Evolutionary conservation across 2,888 invertebrate species (phyloP).

Genomic region (Eupeodes latifasciatus): DNA sequence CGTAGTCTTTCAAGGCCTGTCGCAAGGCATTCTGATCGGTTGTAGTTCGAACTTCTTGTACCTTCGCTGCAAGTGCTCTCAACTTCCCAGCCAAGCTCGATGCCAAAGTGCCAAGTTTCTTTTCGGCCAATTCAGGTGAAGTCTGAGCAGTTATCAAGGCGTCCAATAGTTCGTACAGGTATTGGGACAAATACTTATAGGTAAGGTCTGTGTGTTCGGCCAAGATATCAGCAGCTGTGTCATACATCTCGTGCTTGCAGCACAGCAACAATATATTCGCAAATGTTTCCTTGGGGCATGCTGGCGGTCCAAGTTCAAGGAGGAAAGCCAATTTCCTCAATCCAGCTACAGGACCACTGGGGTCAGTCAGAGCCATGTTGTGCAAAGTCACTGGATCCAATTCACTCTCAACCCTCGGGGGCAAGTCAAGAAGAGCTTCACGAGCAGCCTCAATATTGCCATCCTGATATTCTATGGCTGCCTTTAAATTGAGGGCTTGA

Average conservation of each 20-base stretch:
- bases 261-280: conserved; percentile 97
- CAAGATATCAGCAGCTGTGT: conserved; percentile 98
- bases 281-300: conserved; percentile 98
- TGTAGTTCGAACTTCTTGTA: conserved; percentile 95
- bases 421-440: conserved; percentile 95
- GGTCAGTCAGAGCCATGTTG: conserved; percentile 96
- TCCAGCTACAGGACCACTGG: conserved; percentile 96
- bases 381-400: conserved; percentile 98
- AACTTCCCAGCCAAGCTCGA: conserved; percentile 95
- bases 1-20: conserved; percentile 94
- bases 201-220: conserved; percentile 99
- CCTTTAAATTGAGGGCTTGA: conserved; percentile 99
- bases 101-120: conserved; percentile 97
- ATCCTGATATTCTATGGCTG: conserved; percentile 98
- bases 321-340: conserved; percentile 94
- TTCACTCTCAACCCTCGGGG: conserved; percentile 97
- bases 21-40: conserved; percentile 95
- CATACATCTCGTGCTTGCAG: conserved; percentile 98
- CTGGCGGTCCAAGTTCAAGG: conserved; percentile 93
- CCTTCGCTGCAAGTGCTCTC: conserved; percentile 95
- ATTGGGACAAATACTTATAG: conserved; percentile 96
- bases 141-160: conserved; percentile 98
- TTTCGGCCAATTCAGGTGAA: conserved; percentile 97
- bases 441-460: conserved; percentile 93
- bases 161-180: conserved; percentile 97